These are phyloP conservation scores for Spheniscus humboldti DNA, from an alignment of 2,797 vertebrate genomes.

Conservation along the genomic window DNA sequence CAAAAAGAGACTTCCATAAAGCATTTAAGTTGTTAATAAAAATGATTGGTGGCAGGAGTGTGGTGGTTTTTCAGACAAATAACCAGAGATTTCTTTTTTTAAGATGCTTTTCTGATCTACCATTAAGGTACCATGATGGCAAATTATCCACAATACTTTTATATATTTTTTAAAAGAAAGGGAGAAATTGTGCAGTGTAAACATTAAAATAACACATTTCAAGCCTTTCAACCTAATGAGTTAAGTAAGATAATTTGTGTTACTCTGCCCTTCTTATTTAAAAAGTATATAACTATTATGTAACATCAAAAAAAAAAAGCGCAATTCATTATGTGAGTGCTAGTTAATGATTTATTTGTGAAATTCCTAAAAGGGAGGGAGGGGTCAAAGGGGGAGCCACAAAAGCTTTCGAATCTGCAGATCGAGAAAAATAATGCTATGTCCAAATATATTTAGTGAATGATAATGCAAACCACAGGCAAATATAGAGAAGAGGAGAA, in stretches of 20 bases:
- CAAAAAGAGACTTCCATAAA: neutral
- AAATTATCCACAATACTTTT: neutral
- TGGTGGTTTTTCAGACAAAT: neutral
- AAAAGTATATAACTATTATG: neutral
- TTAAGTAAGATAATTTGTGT: neutral
- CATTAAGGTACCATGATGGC: too few species aligned
- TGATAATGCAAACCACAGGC: slow-evolving; percentile 45
- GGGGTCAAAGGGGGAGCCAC: neutral
- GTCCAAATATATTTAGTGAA: slow-evolving; percentile 42
- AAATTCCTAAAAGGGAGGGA: neutral
- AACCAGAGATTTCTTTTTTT: neutral
- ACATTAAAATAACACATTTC: neutral
- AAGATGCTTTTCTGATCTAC: too few species aligned
- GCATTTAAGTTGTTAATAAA: neutral
- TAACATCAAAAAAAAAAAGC: neutral
- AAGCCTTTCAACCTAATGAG: neutral
- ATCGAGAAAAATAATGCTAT: slow-evolving; percentile 8
- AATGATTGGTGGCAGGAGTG: neutral
- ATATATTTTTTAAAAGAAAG: neutral
- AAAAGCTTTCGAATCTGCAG: neutral
- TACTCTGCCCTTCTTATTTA: neutral
- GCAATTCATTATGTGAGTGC: neutral
- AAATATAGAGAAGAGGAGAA: slow-evolving; percentile 28
- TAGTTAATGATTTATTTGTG: slow-evolving; percentile 9
- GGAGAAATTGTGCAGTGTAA: neutral